A percentile compares a stretch with the other conserved stretches of the same genome.
Evolutionary conservation across 2,888 invertebrate genomes (phyloP).

Genomic region (Drosophila austrosaltans): DNA sequence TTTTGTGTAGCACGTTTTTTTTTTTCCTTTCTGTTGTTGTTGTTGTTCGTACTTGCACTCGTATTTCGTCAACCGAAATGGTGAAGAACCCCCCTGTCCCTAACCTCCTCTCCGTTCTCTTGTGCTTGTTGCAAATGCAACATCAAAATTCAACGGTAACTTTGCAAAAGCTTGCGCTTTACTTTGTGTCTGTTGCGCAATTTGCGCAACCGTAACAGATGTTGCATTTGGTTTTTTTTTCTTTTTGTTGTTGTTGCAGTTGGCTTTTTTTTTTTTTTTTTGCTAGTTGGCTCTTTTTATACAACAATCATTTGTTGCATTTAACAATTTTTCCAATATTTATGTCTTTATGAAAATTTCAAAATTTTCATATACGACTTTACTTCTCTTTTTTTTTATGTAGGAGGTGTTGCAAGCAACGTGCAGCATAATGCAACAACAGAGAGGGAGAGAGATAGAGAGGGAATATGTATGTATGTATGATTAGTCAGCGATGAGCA

Average conservation of each 20-base stretch:
- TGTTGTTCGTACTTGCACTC: constrained; percentile 42
- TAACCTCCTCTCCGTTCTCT: background rate
- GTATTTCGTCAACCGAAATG: constrained; percentile 56
- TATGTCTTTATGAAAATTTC: constrained; percentile 23
- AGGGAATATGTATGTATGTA: background rate
- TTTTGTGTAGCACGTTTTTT: constrained; percentile 56
- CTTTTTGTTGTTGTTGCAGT: background rate
- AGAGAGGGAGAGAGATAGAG: background rate
- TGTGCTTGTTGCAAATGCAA: constrained; percentile 9
- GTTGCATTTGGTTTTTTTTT: constrained; percentile 5
- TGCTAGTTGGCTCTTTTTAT: background rate
- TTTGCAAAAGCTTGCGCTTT: constrained; percentile 18
- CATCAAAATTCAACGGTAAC: constrained; percentile 8
- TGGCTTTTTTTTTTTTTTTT: background rate
- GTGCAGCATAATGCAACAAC: constrained; percentile 9
- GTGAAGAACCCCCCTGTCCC: background rate
- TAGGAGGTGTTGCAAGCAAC: constrained; percentile 16
- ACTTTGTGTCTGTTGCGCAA: constrained; percentile 19
- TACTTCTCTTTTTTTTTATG: background rate
- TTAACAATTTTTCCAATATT: constrained; percentile 20
- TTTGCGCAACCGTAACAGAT: constrained; percentile 21
- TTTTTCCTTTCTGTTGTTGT: constrained; percentile 18
- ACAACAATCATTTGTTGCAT: constrained; percentile 21
- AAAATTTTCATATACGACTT: constrained; percentile 9
- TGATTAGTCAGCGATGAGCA: constrained; percentile 24